These are phyloP conservation scores for Steatornis caripensis DNA, from an alignment of 2,113 vertebrate species.

Conservation along the genomic window DNA sequence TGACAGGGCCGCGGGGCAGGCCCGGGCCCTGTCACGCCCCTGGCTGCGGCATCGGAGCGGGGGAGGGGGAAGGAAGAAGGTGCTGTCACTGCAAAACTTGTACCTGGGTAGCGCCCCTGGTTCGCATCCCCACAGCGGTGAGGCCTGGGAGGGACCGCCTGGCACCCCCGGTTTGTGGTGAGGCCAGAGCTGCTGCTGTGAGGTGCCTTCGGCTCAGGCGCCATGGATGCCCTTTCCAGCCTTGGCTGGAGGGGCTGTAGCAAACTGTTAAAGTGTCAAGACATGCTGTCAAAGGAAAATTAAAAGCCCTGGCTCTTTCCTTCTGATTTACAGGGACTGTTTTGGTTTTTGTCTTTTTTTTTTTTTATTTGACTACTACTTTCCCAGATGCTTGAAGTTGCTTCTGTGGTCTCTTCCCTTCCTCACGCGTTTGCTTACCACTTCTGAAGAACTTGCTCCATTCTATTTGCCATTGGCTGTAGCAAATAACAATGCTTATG, in stretches of 20 bases:
- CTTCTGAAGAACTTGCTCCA: background rate
- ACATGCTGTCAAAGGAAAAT: background rate
- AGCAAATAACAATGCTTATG: background rate
- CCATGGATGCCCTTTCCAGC: background rate
- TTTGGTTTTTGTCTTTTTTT: no score
- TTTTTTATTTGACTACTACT: background rate
- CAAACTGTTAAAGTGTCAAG: background rate
- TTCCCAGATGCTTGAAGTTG: background rate
- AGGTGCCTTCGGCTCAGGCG: background rate
- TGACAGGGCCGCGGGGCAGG: background rate
- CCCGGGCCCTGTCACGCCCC: background rate
- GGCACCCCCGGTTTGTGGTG: background rate
- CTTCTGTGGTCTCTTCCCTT: background rate
- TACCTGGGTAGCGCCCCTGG: background rate
- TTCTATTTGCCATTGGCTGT: accelerated
- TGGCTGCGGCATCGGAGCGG: background rate
- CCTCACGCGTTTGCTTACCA: background rate
- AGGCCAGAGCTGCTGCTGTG: background rate
- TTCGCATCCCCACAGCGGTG: background rate
- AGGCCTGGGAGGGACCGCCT: background rate
- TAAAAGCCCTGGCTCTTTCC: background rate
- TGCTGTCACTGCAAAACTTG: background rate
- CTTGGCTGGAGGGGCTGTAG: background rate
- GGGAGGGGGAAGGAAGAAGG: background rate
- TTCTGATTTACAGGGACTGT: background rate